Evolutionary conservation across 1,140 invertebrate genomes (phyloP).

Genomic region (Lepidurus apus): DNA sequence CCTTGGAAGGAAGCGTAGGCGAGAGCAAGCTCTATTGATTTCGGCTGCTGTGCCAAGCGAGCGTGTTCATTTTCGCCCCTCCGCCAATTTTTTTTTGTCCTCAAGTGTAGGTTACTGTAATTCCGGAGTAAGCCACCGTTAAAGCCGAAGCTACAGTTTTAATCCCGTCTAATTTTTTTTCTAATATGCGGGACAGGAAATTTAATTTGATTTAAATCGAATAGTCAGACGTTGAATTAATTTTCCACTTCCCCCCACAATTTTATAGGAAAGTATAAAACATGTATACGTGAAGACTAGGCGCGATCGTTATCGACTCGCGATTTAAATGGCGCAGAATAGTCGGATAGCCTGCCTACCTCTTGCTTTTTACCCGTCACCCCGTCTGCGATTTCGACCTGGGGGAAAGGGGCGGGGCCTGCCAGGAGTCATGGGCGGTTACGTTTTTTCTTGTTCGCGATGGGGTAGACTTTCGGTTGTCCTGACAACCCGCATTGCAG

Average conservation of each 20-base stretch:
- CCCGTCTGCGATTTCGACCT: neutral
- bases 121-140: neutral
- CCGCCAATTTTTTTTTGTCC: neutral
- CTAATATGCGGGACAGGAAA: neutral
- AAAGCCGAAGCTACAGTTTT: neutral
- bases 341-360: neutral
- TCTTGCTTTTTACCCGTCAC: neutral
- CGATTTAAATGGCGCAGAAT: neutral
- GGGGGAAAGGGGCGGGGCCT: neutral
- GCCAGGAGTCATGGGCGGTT: neutral
- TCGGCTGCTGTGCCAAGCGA: neutral
- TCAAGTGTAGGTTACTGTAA: neutral
- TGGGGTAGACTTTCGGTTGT: neutral
- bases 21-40: slow-evolving; percentile 1
- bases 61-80: neutral
- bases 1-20: neutral
- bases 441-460: neutral
- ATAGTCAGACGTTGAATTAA: too few relatives aligned
- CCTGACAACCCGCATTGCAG: slow-evolving; percentile 20
- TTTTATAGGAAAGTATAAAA: too few relatives aligned
- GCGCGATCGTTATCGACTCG: neutral
- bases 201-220: neutral
- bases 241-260: too few relatives aligned
- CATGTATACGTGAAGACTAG: too few relatives aligned
- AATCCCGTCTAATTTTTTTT: neutral